A percentile compares a stretch with the other conserved stretches of the same genome.
Conservation (phyloP, 1,140 invertebrate genomes). For the Penaeus chinensis region DNA sequence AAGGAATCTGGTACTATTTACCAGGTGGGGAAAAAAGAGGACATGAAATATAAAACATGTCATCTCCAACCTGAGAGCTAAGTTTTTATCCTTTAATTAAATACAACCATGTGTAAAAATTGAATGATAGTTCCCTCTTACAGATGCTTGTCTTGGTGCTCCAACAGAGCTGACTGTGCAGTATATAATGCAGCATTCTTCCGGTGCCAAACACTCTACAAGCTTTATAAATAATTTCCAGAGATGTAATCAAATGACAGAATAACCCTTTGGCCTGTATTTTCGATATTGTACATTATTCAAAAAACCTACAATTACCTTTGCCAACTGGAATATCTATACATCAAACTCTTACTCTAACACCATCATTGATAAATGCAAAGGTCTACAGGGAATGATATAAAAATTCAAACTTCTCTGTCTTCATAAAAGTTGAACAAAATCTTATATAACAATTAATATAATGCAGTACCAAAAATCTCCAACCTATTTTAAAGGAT, state of each 20-base stretch:
- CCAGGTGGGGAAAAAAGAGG: constrained; percentile 19
- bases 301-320: constrained; percentile 33
- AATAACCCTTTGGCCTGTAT: constrained; percentile 3
- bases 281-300: constrained; percentile 32
- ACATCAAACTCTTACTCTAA: constrained; percentile 55
- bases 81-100: constrained; percentile 34
- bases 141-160: constrained; percentile 23
- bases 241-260: neutral
- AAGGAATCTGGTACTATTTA: neutral
- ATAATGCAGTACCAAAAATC: constrained; percentile 38
- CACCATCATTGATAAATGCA: constrained; percentile 50
- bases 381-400: constrained; percentile 51
- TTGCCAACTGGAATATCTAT: constrained; percentile 18
- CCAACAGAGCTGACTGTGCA: constrained; percentile 26
- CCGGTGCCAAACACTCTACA: constrained; percentile 20
- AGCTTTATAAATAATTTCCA: constrained; percentile 4
- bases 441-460: constrained; percentile 22
- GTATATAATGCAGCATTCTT: neutral
- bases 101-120: constrained; percentile 53
- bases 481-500: constrained; percentile 7
- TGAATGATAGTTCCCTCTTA: neutral
- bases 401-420: constrained; percentile 38
- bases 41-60: constrained; percentile 45
- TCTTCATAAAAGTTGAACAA: constrained; percentile 4
- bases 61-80: constrained; percentile 57